Evolutionary conservation across 2,888 invertebrate genomes (phyloP), one percentile per base, ranked within the genome.

Genomic region (Synanthedon formicaeformis): DNA sequence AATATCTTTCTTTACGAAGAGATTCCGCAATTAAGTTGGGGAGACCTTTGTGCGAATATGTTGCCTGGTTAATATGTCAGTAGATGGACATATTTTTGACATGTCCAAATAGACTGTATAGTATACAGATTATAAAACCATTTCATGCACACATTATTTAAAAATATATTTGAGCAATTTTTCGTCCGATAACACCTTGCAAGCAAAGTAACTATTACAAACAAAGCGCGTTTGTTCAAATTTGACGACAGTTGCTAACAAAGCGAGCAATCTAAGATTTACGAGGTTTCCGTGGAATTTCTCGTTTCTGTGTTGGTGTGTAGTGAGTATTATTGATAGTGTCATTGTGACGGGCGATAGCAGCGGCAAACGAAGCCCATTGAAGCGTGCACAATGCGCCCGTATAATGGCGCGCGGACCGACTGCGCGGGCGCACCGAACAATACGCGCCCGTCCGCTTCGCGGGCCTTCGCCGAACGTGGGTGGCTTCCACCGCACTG

Each of bases 321-420:
- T 71, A 71, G 72, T 62, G 71, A 75, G 71, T 67, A 75, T 81
- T 80, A 84, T 81, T 82, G 81, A 78, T 78, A 78, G 78, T 85
- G 82, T 81, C 80, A 83, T 86, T 85, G 85, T 85, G 72, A 77
- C 64, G 71, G 66, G 62, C 75, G 73, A 81, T 79, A 77, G 78
- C 71, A 71, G 73, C 75, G 75, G 81, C 78, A 75, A 79, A 79
- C 75, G 82, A 81, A 78, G 71, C 66, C 79, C 78, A 86, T 86
- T 86, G 84, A 83, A 78, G 78, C 77, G 74, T 72, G 71, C 71
- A 86, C 86, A 87, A 86, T 86, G 78, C 75, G 78, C 86, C 86
- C 86, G 84, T 75, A 87, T 86, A 81, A 78, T 81, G 71, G 57
- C 55, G 60, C 66, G 70, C 79, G 67, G 75, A 73, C 73, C 71